A percentile compares a stretch with the other conserved stretches of the same genome.
phyloP scores from a whole-genome alignment of 2,797 vertebrate species.

The Oophaga sylvatica region DNA sequence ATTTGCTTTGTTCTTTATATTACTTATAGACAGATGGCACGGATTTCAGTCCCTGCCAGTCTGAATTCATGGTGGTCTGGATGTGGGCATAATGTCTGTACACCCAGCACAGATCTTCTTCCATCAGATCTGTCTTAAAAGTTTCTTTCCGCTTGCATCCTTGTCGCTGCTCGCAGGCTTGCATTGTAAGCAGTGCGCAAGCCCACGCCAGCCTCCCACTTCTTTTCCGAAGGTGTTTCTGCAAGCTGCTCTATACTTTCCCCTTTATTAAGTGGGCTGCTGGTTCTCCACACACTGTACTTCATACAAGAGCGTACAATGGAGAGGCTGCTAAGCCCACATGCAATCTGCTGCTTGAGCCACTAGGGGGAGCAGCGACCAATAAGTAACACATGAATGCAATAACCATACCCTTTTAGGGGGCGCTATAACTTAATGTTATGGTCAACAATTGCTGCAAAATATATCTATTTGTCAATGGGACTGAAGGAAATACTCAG shows the following conservation, averaged over 20 bases:
- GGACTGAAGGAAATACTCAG: too few species aligned
- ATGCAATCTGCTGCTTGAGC: slow-evolving; percentile 5
- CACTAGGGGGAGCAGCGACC: background rate
- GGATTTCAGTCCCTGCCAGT: background rate
- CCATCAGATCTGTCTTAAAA: background rate
- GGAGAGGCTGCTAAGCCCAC: background rate
- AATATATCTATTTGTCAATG: too few species aligned
- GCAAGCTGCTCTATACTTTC: slow-evolving; percentile 44
- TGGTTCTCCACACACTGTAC: slow-evolving; percentile 19
- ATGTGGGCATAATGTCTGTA: background rate
- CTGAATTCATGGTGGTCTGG: background rate
- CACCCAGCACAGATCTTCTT: too few species aligned
- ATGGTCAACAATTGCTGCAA: too few species aligned
- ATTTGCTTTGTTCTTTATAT: too few species aligned
- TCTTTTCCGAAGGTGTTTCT: slow-evolving; percentile 40
- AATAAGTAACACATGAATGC: background rate
- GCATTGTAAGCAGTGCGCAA: slow-evolving; percentile 28
- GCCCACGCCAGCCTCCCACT: slow-evolving; percentile 41
- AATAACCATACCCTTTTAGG: background rate
- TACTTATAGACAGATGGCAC: background rate
- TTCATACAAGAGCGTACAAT: background rate
- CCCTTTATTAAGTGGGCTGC: slow-evolving; percentile 18
- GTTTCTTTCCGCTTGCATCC: slow-evolving; percentile 12
- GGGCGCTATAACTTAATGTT: background rate
- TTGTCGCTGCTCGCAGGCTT: slow-evolving; percentile 33